Evolutionary conservation across 2,113 vertebrate genomes (phyloP), one percentile per base, ranked within the genome.

Genomic region (Enhydra lutris): DNA sequence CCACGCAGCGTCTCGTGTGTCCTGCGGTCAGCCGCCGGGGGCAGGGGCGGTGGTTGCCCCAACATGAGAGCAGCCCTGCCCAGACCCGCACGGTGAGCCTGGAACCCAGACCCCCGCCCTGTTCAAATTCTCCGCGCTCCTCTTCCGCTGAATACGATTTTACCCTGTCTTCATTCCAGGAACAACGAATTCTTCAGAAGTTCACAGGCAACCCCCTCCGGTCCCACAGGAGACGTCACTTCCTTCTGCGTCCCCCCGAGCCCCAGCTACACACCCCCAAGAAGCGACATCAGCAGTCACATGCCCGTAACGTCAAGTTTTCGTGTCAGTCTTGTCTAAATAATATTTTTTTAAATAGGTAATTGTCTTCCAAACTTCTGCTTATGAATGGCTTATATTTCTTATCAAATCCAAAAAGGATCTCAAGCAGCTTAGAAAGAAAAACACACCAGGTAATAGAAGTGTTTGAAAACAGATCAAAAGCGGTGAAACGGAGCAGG

Each of bases 51-150:
- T 6, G 31, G 17, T 0, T 15, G 52, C 76, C 14, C 63, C 63
- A 29, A 3, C 15, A 21, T 20, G 18, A 36, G 21, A 47, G 18
- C 6, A 18, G 47, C 5, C 14, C 90, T 57, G 71, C 80, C n/a
- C 55, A n/a, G 59, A 12, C 45, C 81, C 31, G 9, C 55, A 29
- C 15, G 0, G 0, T 0, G 18, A 57, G 11, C 23, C n/a, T 21
- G 14, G 42, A 47, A 7, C 63, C 9, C 23, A 9, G 45, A 63
- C 11, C 8, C n/a, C 7, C 21, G 0, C 20, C 55, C 13, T 0
- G 6, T 31, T 18, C 50, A 36, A 15, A 14, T 9, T 79, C 80
- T 55, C 73, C 2, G 0, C 2, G 15, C 11, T 14, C n/a, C 57
- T 23, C 67, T 47, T 23, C 34, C n/a, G n/a, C n/a, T n/a, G n/a